A percentile compares a stretch with the other conserved stretches of the same genome.
Evolutionary conservation across 2,113 vertebrate genomes (phyloP).

Genomic region (Clarias magur): DNA sequence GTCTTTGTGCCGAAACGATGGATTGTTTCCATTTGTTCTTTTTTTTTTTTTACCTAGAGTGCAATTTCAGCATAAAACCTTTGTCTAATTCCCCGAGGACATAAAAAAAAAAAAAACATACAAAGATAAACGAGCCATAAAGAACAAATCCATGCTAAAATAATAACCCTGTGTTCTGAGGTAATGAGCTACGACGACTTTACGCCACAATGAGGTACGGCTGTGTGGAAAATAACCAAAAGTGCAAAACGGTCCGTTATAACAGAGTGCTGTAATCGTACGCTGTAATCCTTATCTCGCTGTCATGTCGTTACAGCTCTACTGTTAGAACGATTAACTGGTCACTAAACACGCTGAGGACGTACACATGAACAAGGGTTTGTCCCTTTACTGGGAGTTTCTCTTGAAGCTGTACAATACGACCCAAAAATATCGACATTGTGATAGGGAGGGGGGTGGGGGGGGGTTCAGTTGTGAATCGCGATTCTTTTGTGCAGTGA

Average conservation of each 20-base stretch:
- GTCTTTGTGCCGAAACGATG: neutral
- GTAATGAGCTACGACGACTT: slow-evolving; percentile 35
- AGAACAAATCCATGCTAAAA: slow-evolving; percentile 5
- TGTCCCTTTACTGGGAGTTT: neutral
- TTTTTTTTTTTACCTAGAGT: neutral
- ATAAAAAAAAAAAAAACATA: slow-evolving; percentile 15
- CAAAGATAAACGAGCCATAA: neutral
- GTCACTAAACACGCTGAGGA: neutral
- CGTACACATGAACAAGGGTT: neutral
- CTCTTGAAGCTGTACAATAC: neutral
- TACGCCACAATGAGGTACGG: slow-evolving; percentile 48
- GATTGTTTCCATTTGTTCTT: neutral
- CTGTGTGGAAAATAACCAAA: slow-evolving; percentile 37
- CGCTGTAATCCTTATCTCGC: neutral
- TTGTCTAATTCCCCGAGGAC: neutral
- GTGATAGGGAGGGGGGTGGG: neutral
- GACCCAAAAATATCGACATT: neutral
- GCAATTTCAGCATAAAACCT: neutral
- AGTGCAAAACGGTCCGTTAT: slow-evolving; percentile 40
- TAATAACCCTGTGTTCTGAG: slow-evolving; percentile 23
- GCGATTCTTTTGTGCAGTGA: no score
- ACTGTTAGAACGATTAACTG: neutral
- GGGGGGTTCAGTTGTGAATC: no score
- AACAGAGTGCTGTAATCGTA: neutral
- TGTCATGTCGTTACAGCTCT: neutral